Evolutionary conservation across 2,113 vertebrate species (phyloP), one percentile per base, ranked within the genome.

Genomic region (Anser cygnoides): DNA sequence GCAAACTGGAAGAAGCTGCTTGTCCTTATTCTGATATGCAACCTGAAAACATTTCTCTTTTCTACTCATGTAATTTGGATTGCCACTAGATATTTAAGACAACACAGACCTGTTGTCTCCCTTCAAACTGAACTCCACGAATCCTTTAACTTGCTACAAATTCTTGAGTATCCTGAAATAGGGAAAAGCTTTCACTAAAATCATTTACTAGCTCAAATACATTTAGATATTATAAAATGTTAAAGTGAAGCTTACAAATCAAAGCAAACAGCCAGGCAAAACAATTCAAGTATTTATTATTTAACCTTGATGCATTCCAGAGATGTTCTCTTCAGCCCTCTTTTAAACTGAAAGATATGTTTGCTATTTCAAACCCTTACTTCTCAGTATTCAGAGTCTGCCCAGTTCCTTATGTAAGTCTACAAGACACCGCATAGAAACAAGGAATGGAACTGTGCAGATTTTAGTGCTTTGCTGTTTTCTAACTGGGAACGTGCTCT

Each of bases 331-430:
- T 50, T 50, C 25, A 49, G n/a, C 35, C 28, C 29, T 65, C 46
- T 50, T 18, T 21, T 41, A 31, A 65, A 65, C 28, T 39, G 28
- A 65, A 65, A 12, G 35, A 76, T 13, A 67, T 1, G 0, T 35
- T 46, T 83, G 31, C 44, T 37, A 70, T 80, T 88, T 71, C 67
- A 86, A 57, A 71, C 1, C 3, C 11, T 15, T 50, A 70, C 14
- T 50, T 87, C 35, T 73, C 52, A n/a, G n/a, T 14, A 29, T 25
- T 13, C 55, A 90, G 61, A 89, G 73, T 74, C n/a, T 81, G 37
- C 10, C 0, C 0, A 65, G 31, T 9, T 87, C 17, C 39, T 49
- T 39, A 58, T 3, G 1, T 22, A 87, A 58, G 25, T 5, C 5
- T 44, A 58, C 22, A 54, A 82, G 55, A 57, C 23, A 58, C 35